Percentiles rank a stretch among this genome's conserved stretches.
Evolutionary conservation across 2,797 vertebrate genomes (phyloP).

Genomic region (Thunnus albacares): DNA sequence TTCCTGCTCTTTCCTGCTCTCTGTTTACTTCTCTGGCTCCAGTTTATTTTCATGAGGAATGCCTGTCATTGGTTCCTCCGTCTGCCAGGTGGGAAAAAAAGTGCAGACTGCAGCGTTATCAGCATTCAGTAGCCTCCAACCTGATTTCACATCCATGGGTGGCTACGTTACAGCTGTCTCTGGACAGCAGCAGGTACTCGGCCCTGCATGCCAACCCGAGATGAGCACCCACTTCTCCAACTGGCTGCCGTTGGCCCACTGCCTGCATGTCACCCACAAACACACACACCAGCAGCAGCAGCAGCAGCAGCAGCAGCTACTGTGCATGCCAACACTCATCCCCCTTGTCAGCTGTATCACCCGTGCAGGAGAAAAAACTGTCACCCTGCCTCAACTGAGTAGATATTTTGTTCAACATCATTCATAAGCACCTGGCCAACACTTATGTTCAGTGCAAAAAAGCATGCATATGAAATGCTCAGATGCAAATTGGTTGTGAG

Average conservation of each 20-base stretch:
- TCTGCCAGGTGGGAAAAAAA: slow-evolving; percentile 71
- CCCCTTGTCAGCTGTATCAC: slow-evolving; percentile 88
- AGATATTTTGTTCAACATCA: slow-evolving; percentile 60
- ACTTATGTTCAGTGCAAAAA: slow-evolving; percentile 56
- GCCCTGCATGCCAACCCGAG: slow-evolving; percentile 89
- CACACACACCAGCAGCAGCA: slow-evolving; percentile 18
- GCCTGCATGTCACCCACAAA: slow-evolving; percentile 79
- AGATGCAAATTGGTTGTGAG: slow-evolving; percentile 41
- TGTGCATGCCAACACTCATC: slow-evolving; percentile 87
- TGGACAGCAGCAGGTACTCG: slow-evolving; percentile 86
- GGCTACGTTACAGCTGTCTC: slow-evolving; percentile 94
- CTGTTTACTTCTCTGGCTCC: slow-evolving; percentile 50
- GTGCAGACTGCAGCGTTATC: slow-evolving; percentile 79
- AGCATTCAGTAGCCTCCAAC: slow-evolving; percentile 88
- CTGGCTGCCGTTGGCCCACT: slow-evolving; percentile 88
- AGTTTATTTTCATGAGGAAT: slow-evolving; percentile 86
- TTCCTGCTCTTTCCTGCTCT: slow-evolving; percentile 24
- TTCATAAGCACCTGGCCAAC: slow-evolving; percentile 71
- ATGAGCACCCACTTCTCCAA: slow-evolving; percentile 83
- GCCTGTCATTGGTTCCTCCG: slow-evolving; percentile 86
- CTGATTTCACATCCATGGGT: slow-evolving; percentile 91
- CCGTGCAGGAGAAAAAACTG: slow-evolving; percentile 81
- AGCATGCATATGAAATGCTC: slow-evolving; percentile 41
- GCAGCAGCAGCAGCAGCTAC: slow-evolving; percentile 61
- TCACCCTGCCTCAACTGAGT: slow-evolving; percentile 73